Evolutionary conservation across 1,140 invertebrate genomes (phyloP), one percentile per base, ranked within the genome.

Genomic region (Drosophila parabipectinata): DNA sequence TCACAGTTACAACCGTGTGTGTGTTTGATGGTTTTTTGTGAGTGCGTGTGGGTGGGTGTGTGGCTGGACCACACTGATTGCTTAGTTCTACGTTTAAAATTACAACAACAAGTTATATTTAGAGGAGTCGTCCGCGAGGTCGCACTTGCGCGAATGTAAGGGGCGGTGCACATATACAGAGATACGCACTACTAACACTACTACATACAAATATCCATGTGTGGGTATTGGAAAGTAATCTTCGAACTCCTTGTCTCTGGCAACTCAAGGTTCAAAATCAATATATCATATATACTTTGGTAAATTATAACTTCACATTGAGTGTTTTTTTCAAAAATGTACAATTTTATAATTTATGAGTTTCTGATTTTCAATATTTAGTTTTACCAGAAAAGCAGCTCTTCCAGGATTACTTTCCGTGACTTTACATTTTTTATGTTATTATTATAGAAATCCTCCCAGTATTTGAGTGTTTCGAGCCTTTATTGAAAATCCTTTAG

Each of bases 81-180:
- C 83, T 88, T 87, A 83, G 66, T 59, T 64, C 79, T 87, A 87
- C 67, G 48, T 76, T 81, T 83, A 83, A 79, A 87, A 83, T 83
- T 87, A 87, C 83, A 88, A 87, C 83, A 77, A 73, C 85, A 56
- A 85, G 75, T 87, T 88, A 88, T 75, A 83, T 58, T 82, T 88
- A 88, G 62, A 82, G 79, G 63, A 79, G 75, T 82, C 78, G 71
- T 75, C 82, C 74, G 80, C 77, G 12, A 73, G 50, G 37, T 79
- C 68, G 68, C 54, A 21, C 32, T 39, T 45, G 37, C 30, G 72
- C 57, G 52, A 72, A 30, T 41, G 45, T 37, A 26, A 21, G 58
- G 72, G 57, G 37, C 26, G 73, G 72, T 76, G 72, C 72, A 73
- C 60, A 75, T 66, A 58, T 54, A 73, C 59, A 75, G 39, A 72